Conservation (phyloP, 2,888 invertebrate genomes). For the Agrochola lychnidis region DNA sequence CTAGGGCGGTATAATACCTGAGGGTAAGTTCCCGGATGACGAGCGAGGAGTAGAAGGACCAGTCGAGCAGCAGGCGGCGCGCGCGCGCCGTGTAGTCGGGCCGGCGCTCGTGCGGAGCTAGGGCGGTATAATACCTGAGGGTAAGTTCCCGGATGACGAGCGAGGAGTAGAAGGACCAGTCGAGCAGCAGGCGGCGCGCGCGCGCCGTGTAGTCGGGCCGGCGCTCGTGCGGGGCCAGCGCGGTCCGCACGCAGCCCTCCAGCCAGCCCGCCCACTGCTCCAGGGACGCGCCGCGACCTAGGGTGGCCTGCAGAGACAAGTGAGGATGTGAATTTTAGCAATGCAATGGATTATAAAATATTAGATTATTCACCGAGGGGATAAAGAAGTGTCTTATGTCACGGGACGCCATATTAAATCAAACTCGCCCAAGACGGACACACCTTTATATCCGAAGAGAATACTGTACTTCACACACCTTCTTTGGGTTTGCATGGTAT, state of each 20-base stretch:
- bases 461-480: background rate
- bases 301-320: slow-evolving; percentile 93
- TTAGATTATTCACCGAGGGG: background rate
- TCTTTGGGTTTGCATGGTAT: background rate
- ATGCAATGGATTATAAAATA: background rate
- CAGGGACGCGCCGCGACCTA: slow-evolving; percentile 97
- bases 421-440: too few relatives aligned
- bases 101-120: slow-evolving; percentile 96
- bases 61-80: slow-evolving; percentile 97
- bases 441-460: background rate
- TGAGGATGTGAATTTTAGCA: background rate
- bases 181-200: slow-evolving; percentile 96
- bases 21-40: slow-evolving; percentile 99
- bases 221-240: slow-evolving; percentile 96
- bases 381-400: background rate
- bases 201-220: slow-evolving; percentile 95
- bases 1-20: slow-evolving; percentile 93
- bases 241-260: slow-evolving; percentile 97
- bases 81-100: slow-evolving; percentile 95
- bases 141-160: slow-evolving; percentile 99
- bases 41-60: slow-evolving; percentile 99
- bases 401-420: too few relatives aligned
- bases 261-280: slow-evolving; percentile 99
- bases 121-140: slow-evolving; percentile 92
- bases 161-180: slow-evolving; percentile 99